These are phyloP conservation scores for Anneissia japonica DNA, from an alignment of 35 echinoderm and acorn worm genomes.

Conservation along the genomic window DNA sequence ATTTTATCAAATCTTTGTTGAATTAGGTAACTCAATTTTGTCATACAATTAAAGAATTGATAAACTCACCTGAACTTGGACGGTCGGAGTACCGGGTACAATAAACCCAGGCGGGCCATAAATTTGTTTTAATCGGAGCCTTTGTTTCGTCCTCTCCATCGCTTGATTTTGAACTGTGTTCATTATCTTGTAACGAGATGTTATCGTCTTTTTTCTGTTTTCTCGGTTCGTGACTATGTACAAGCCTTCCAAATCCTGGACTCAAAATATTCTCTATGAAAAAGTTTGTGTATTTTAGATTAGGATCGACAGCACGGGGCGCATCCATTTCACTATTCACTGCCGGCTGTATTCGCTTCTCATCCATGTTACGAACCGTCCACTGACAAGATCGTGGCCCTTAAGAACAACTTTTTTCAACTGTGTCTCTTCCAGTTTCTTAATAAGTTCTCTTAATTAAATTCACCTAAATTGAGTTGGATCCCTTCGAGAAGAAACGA, in stretches of 20 bases:
- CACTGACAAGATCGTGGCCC: not conserved
- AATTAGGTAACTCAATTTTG: too few relatives aligned
- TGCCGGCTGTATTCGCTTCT: not conserved
- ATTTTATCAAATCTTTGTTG: too few relatives aligned
- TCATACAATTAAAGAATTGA: not conserved
- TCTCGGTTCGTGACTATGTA: conserved; percentile 14
- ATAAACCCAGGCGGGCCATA: conserved; percentile 99
- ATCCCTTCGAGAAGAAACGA: not conserved
- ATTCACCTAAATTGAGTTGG: not conserved
- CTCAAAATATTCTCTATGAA: conserved; percentile 93
- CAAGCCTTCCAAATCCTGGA: conserved; percentile 69
- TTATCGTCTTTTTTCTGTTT: conserved; percentile 13
- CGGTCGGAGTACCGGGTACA: conserved; percentile 94
- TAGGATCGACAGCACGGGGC: conserved; percentile 14
- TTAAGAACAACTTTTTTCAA: not conserved
- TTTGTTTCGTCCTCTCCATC: conserved; percentile 17
- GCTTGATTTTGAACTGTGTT: conserved; percentile 30
- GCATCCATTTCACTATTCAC: conserved; percentile 8
- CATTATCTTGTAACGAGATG: conserved; percentile 16
- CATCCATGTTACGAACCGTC: not conserved
- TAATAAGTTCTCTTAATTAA: not conserved
- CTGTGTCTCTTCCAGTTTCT: not conserved
- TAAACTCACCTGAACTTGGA: conserved; percentile 85
- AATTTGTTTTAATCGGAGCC: not conserved
- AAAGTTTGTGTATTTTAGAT: conserved; percentile 80